A percentile compares a stretch with the other conserved stretches of the same genome.
These are phyloP conservation scores for Brachycybe producta DNA, from an alignment of 2,888 invertebrate species.

Conservation along the genomic window DNA sequence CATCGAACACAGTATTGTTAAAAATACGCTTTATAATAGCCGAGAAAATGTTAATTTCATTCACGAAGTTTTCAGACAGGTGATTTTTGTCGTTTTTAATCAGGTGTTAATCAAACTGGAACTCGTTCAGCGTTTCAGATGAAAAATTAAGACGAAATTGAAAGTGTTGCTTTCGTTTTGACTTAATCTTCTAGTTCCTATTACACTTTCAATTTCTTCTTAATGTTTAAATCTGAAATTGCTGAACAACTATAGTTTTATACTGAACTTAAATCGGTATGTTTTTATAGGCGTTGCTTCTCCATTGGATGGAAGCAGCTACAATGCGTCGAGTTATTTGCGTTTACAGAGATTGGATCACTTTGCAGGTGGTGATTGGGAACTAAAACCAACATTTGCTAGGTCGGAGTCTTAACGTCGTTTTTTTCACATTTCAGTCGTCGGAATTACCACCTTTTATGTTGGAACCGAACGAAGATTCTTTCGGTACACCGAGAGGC, in stretches of 20 bases:
- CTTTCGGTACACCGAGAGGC: background rate
- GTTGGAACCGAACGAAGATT: conserved; percentile 38
- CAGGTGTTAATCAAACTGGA: too few species aligned
- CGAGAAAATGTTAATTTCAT: conserved; percentile 88
- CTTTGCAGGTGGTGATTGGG: conserved; percentile 12
- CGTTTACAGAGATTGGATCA: conserved; percentile 89
- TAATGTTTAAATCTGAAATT: too few species aligned
- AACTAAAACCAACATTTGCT: background rate
- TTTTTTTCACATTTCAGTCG: too few species aligned
- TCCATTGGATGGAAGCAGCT: conserved; percentile 75
- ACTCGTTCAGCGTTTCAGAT: conserved; percentile 6
- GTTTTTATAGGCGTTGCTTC: conserved; percentile 54
- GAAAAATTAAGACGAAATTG: too few species aligned
- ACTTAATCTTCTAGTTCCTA: conserved; percentile 3
- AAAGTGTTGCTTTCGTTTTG: background rate
- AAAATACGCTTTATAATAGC: conserved; percentile 72
- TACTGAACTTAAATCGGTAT: too few species aligned
- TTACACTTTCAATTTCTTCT: too few species aligned
- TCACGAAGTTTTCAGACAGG: conserved; percentile 81
- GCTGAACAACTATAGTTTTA: too few species aligned
- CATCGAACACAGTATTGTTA: conserved; percentile 47
- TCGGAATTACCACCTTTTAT: conserved; percentile 68
- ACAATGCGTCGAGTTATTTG: conserved; percentile 78
- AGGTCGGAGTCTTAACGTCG: too few species aligned
- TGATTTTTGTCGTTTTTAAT: conserved; percentile 22